Evolutionary conservation across 92 coral and sea anemone genomes (phyloP), one percentile per base, ranked within the genome.

Genomic region (Meandrina meandrites): DNA sequence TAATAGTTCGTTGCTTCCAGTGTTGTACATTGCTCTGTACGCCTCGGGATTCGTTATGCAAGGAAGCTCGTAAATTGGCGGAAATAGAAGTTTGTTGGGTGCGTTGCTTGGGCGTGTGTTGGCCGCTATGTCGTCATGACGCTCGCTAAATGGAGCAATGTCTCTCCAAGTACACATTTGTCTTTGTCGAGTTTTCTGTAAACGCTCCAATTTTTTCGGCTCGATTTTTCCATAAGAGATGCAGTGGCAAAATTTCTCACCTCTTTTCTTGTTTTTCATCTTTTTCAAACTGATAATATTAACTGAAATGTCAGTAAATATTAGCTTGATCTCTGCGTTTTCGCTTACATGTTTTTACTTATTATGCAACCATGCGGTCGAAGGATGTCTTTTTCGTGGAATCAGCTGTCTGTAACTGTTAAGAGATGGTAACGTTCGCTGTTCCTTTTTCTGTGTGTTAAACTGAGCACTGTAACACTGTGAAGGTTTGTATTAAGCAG

Each of bases 211-310:
- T 72, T 89, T 92, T 53, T 89, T 89, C 24, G 92, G 80, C 19
- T 92, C 92, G 36, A 90, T 78, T 88, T 84, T 91, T 0, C 92
- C 94, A 28, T 92, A 92, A 87, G 91, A 34, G 58, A 92, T 79
- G 56, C 94, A 92, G 3, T 83, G 72, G 54, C 94, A 92, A 79
- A 77, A 79, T 24, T 60, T 72, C 40, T 57, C 81, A 45, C 69
- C 15, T 53, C 84, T 64, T 22, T 84, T 82, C n/a, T 86, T 75
- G 66, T 81, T 54, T 47, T 40, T 45, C 88, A 84, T 88, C 64
- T 19, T 50, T 47, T 19, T 21, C 10, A 53, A 31, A 21, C 24
- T 36, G 30, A 17, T 6, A 13, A 54, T 30, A 22, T 21, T 24
- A 0, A 16, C n/a, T n/a, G n/a, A n/a, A 47, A 8, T 81, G 24